Conservation (phyloP, 2,888 invertebrate genomes). For the Rhagonycha lutea region DNA sequence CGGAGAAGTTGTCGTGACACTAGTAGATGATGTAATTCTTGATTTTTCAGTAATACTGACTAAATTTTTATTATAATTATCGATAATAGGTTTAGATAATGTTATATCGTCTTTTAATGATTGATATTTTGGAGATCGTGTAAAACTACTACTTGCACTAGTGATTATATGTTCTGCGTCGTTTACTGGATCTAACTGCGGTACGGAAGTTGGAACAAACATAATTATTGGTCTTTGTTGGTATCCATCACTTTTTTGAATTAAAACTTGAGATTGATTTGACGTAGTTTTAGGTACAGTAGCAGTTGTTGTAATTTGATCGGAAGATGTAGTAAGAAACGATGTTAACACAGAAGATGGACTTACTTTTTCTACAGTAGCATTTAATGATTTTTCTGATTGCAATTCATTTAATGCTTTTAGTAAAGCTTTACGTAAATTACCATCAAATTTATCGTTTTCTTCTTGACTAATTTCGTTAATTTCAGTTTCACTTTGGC, state of each 20-base stretch:
- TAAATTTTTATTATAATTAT: slow-evolving; percentile 17
- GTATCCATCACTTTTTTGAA: slow-evolving; percentile 47
- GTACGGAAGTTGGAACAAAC: slow-evolving; percentile 13
- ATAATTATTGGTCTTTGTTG: slow-evolving; percentile 43
- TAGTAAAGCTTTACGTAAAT: slow-evolving; percentile 73
- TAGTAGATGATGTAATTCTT: slow-evolving; percentile 11
- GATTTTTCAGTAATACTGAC: slow-evolving; percentile 31
- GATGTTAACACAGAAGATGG: neutral
- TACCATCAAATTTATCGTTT: slow-evolving; percentile 71
- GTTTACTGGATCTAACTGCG: slow-evolving; percentile 8
- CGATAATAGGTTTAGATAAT: neutral
- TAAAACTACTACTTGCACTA: slow-evolving; percentile 45
- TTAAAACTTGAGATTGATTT: slow-evolving; percentile 37
- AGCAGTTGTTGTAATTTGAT: slow-evolving; percentile 19
- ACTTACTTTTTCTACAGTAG: neutral
- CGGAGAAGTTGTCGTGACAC: slow-evolving; percentile 57
- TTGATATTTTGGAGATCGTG: slow-evolving; percentile 12
- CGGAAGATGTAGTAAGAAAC: neutral
- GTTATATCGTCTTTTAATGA: neutral
- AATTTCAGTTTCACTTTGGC: slow-evolving; percentile 45
- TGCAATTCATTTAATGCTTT: slow-evolving; percentile 79
- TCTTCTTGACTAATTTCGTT: slow-evolving; percentile 51
- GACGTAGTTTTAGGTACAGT: slow-evolving; percentile 32
- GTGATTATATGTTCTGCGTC: slow-evolving; percentile 46
- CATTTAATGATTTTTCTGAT: slow-evolving; percentile 57